phyloP scores from a whole-genome alignment of 2,888 invertebrate species.

The Troglohyphantes excavatus region DNA sequence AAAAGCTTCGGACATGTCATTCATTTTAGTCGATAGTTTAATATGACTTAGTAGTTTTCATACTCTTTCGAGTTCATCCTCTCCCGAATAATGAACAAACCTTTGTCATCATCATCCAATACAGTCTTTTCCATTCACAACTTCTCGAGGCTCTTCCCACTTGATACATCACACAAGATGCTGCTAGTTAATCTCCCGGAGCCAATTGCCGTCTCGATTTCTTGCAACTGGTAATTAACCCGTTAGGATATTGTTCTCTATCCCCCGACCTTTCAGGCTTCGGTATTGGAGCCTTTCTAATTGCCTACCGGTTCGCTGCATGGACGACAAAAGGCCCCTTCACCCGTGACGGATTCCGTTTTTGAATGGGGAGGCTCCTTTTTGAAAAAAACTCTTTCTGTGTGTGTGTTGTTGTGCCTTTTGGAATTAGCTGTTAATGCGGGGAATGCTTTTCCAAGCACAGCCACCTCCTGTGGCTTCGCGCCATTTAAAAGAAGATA shows the following conservation, averaged over 20 bases:
- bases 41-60: too few relatives aligned
- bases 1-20: too few relatives aligned
- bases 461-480: background rate
- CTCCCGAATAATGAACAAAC: too few relatives aligned
- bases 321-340: slow-evolving; percentile 50
- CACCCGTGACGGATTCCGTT: slow-evolving; percentile 61
- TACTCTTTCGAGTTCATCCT: too few relatives aligned
- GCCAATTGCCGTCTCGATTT: slow-evolving; percentile 16
- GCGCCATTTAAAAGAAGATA: slow-evolving; percentile 23
- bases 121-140: too few relatives aligned
- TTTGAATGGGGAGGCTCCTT: slow-evolving; percentile 39
- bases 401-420: slow-evolving; percentile 9
- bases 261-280: slow-evolving; percentile 26
- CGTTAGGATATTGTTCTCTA: slow-evolving; percentile 35
- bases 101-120: too few relatives aligned
- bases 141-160: too few relatives aligned
- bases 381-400: slow-evolving; percentile 28
- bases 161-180: too few relatives aligned
- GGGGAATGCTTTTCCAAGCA: slow-evolving; percentile 22
- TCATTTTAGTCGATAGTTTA: too few relatives aligned
- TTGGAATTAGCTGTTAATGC: slow-evolving; percentile 40
- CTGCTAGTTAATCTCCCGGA: slow-evolving; percentile 5
- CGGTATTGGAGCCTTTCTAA: slow-evolving; percentile 55
- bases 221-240: slow-evolving; percentile 48
- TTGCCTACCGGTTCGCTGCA: slow-evolving; percentile 56